phyloP scores from a whole-genome alignment of 2,888 invertebrate genomes.

The Boloria selene region DNA sequence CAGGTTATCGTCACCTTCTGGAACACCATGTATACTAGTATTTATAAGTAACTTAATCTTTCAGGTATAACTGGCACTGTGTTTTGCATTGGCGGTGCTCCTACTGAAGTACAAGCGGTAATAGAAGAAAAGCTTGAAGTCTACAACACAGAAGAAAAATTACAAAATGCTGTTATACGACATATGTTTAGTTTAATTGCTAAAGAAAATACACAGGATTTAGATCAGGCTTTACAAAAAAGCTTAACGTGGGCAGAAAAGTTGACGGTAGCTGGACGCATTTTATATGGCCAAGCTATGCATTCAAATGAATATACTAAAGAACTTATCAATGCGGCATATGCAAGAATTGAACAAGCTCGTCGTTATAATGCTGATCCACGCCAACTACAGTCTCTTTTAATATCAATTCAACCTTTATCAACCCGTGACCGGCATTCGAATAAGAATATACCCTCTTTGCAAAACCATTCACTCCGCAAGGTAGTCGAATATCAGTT shows the following conservation, averaged over 20 bases:
- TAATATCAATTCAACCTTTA: constrained; percentile 47
- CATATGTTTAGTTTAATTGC: constrained; percentile 58
- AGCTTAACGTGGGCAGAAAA: constrained; percentile 51
- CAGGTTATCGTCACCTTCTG: no score
- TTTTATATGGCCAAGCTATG: constrained; percentile 51
- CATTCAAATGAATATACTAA: constrained; percentile 60
- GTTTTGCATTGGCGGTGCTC: constrained; percentile 56
- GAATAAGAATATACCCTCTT: constrained; percentile 47
- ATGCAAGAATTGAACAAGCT: constrained; percentile 45
- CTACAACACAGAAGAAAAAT: constrained; percentile 46
- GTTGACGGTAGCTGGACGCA: constrained; percentile 48
- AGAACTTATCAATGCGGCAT: constrained; percentile 50
- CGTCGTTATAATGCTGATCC: constrained; percentile 39
- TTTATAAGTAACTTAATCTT: background rate
- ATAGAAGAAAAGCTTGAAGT: constrained; percentile 49
- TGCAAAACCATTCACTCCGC: constrained; percentile 47
- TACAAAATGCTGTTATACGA: constrained; percentile 52
- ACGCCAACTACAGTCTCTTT: constrained; percentile 46
- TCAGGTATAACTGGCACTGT: constrained; percentile 57
- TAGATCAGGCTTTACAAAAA: constrained; percentile 37
- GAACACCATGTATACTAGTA: no score
- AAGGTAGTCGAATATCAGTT: constrained; percentile 52
- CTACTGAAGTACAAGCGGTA: constrained; percentile 48
- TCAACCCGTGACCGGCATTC: constrained; percentile 36
- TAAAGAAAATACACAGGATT: constrained; percentile 28